Conservation (phyloP, 2,797 vertebrate genomes). For the Tangara arthus region DNA sequence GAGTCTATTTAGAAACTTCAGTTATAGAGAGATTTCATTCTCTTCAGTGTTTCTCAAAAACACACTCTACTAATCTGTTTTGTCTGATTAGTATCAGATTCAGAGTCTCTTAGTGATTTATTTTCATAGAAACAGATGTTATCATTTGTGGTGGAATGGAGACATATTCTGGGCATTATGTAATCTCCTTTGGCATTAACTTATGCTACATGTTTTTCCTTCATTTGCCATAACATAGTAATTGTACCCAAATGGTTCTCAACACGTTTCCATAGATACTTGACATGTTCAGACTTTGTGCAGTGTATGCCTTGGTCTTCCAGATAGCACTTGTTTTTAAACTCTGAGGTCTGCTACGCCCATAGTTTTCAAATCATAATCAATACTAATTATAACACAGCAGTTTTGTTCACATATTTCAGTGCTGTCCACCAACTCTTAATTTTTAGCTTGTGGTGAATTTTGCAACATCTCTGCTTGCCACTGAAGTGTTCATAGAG, state of each 20-base stretch:
- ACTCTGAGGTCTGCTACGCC: not conserved
- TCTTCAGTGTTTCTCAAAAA: not conserved
- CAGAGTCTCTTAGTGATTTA: not conserved
- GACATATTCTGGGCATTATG: conserved; percentile 30
- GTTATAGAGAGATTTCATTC: not conserved
- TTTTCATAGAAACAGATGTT: conserved; percentile 60
- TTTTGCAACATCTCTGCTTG: not conserved
- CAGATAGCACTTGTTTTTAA: not conserved
- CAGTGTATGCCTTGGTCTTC: not conserved
- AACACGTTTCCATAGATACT: not conserved
- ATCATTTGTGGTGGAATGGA: conserved; percentile 34
- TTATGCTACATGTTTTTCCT: conserved; percentile 26
- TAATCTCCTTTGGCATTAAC: conserved; percentile 48
- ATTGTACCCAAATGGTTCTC: conserved; percentile 41
- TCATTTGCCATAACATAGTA: conserved; percentile 15
- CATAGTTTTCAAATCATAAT: not conserved
- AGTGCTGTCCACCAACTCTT: not conserved
- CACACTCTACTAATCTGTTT: not conserved
- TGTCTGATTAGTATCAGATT: conserved; percentile 35
- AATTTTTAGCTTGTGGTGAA: not conserved
- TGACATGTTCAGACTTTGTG: not conserved
- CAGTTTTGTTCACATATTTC: not conserved
- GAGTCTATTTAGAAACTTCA: not conserved
- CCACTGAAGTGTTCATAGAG: not conserved
- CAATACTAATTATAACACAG: not conserved